Evolutionary conservation across 2,888 invertebrate species (phyloP).

Genomic region (Taphrorychus bicolor): DNA sequence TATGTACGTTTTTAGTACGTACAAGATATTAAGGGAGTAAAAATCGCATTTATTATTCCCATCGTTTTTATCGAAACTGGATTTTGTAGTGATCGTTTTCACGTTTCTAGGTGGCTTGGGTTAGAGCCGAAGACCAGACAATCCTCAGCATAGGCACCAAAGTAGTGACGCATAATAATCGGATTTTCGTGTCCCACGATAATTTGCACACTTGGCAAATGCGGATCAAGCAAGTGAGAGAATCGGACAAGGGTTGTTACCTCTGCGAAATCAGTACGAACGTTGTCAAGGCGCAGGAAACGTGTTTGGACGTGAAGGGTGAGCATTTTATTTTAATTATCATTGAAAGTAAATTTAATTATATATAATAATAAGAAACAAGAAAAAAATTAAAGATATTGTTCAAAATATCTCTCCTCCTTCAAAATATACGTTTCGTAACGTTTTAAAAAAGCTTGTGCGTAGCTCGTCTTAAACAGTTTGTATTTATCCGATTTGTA

Average conservation of each 20-base stretch:
- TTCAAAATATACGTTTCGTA: no score
- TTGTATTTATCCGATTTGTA: no score
- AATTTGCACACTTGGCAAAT: slow-evolving; percentile 85
- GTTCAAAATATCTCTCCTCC: no score
- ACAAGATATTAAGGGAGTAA: no score
- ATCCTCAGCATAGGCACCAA: slow-evolving; percentile 84
- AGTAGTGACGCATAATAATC: slow-evolving; percentile 83
- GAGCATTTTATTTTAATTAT: no score
- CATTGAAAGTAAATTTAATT: background rate
- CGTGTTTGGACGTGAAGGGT: slow-evolving; percentile 90
- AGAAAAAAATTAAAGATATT: background rate
- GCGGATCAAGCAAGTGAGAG: slow-evolving; percentile 81
- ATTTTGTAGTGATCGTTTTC: no score
- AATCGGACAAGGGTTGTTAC: slow-evolving; percentile 86
- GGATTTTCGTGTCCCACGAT: slow-evolving; percentile 84
- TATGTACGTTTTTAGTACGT: no score
- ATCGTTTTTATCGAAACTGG: no score
- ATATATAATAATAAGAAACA: background rate
- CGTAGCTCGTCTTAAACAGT: no score
- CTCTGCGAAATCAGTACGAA: slow-evolving; percentile 93
- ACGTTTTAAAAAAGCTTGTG: no score
- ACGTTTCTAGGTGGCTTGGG: slow-evolving; percentile 79
- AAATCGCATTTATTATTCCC: no score
- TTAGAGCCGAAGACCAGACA: slow-evolving; percentile 90
- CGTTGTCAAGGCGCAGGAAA: slow-evolving; percentile 85